phyloP scores from a whole-genome alignment of 2,888 invertebrate genomes.

The Drosophila hamatofila region DNA sequence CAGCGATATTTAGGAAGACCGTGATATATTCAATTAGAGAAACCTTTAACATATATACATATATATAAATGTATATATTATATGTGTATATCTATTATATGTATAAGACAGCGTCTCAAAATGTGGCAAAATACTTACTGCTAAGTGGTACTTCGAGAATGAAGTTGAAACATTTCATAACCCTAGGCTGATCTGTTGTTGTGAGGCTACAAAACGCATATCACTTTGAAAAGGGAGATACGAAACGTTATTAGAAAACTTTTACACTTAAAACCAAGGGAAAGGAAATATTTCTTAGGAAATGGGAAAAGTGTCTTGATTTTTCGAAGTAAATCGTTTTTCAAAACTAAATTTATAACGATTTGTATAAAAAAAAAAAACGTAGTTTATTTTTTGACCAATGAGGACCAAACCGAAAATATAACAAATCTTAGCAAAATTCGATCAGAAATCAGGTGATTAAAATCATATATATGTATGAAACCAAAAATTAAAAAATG shows the following conservation, averaged over 20 bases:
- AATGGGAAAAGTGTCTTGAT: slow-evolving; percentile 50
- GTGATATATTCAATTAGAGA: slow-evolving; percentile 77
- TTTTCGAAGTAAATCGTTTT: slow-evolving; percentile 39
- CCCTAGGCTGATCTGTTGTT: slow-evolving; percentile 63
- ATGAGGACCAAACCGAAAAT: slow-evolving; percentile 72
- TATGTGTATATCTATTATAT: slow-evolving; percentile 66
- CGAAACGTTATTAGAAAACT: slow-evolving; percentile 22
- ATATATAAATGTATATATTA: slow-evolving; percentile 57
- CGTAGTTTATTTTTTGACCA: slow-evolving; percentile 58
- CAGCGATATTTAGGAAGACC: slow-evolving; percentile 77
- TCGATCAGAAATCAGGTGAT: slow-evolving; percentile 57
- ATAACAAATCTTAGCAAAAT: slow-evolving; percentile 41
- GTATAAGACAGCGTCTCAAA: slow-evolving; percentile 68
- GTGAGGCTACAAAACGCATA: slow-evolving; percentile 73
- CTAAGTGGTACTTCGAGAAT: slow-evolving; percentile 45
- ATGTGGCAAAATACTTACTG: slow-evolving; percentile 71
- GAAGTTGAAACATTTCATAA: slow-evolving; percentile 49
- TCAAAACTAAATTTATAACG: slow-evolving; percentile 24
- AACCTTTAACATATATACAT: slow-evolving; percentile 52
- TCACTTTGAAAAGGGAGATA: slow-evolving; percentile 69
- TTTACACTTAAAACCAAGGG: slow-evolving; percentile 14
- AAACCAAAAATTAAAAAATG: background rate
- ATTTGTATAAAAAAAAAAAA: slow-evolving; percentile 29
- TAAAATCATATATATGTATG: slow-evolving; percentile 24
- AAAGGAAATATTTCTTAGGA: slow-evolving; percentile 25